These are phyloP conservation scores for Rhyzopertha dominica DNA, from an alignment of 1,140 invertebrate species.

Conservation along the genomic window DNA sequence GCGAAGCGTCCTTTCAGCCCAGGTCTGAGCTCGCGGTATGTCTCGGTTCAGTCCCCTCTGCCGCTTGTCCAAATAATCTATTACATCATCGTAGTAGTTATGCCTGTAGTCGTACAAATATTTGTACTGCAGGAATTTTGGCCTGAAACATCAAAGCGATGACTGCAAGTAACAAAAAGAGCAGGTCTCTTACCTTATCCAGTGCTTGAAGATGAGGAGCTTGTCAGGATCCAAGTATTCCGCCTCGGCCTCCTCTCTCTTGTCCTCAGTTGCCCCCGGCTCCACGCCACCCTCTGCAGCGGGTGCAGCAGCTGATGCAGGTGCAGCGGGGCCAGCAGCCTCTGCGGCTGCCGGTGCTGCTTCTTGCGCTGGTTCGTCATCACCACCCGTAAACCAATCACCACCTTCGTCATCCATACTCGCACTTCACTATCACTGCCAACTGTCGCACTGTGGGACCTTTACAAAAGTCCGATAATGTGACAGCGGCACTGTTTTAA, in stretches of 20 bases:
- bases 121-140: slow-evolving; percentile 71
- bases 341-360: slow-evolving; percentile 39
- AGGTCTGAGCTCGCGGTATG: slow-evolving; percentile 69
- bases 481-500: slow-evolving; percentile 31
- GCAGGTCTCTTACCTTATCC: slow-evolving; percentile 59
- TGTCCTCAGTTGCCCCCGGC: slow-evolving; percentile 26
- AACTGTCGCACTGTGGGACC: slow-evolving; percentile 1
- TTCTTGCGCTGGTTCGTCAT: slow-evolving; percentile 16
- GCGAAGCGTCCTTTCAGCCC: slow-evolving; percentile 71
- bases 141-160: slow-evolving; percentile 59
- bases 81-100: slow-evolving; percentile 80
- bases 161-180: neutral
- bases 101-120: slow-evolving; percentile 77
- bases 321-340: slow-evolving; percentile 36
- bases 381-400: slow-evolving; percentile 23
- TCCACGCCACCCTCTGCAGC: slow-evolving; percentile 43
- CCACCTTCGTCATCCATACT: slow-evolving; percentile 28
- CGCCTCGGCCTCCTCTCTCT: slow-evolving; percentile 48
- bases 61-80: slow-evolving; percentile 72
- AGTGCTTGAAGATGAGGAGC: slow-evolving; percentile 61
- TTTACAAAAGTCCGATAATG: slow-evolving; percentile 22
- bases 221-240: slow-evolving; percentile 54
- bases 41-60: slow-evolving; percentile 63
- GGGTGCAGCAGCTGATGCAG: slow-evolving; percentile 43
- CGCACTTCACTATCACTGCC: neutral